A percentile compares a stretch with the other conserved stretches of the same genome.
Conservation (phyloP, 2,888 invertebrate species). For the Pristionchus fissidentatus region DNA sequence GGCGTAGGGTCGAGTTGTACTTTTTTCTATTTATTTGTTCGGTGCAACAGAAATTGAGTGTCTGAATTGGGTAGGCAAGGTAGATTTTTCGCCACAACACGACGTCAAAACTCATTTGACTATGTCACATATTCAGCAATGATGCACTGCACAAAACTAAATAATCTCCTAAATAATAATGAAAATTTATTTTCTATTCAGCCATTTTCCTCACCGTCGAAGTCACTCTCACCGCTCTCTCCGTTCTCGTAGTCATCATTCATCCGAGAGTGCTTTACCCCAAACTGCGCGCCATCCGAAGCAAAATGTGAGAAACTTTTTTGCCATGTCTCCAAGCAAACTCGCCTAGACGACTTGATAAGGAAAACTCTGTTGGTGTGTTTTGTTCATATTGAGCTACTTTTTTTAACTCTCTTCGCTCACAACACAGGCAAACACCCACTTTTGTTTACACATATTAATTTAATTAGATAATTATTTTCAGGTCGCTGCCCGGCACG, state of each 20-base stretch:
- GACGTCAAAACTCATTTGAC: no score
- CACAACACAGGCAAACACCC: no score
- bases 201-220: conserved; percentile 46
- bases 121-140: no score
- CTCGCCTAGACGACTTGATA: no score
- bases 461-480: neutral
- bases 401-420: no score
- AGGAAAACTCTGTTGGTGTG: no score
- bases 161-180: neutral
- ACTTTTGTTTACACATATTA: neutral
- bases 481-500: conserved; percentile 23
- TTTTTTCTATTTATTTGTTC: neutral
- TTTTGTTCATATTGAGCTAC: no score
- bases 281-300: neutral
- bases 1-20: no score
- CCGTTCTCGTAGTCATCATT: conserved; percentile 41
- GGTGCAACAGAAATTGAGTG: neutral
- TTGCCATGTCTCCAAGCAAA: no score
- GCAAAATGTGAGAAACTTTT: conserved; percentile 38
- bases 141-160: no score
- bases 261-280: conserved; percentile 45
- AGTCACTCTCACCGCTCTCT: conserved; percentile 35
- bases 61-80: no score
- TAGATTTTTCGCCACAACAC: no score
- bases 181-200: neutral